A percentile compares a stretch with the other conserved stretches of the same genome.
phyloP scores from a whole-genome alignment of 2,113 vertebrate species.

The Nibea albiflora region DNA sequence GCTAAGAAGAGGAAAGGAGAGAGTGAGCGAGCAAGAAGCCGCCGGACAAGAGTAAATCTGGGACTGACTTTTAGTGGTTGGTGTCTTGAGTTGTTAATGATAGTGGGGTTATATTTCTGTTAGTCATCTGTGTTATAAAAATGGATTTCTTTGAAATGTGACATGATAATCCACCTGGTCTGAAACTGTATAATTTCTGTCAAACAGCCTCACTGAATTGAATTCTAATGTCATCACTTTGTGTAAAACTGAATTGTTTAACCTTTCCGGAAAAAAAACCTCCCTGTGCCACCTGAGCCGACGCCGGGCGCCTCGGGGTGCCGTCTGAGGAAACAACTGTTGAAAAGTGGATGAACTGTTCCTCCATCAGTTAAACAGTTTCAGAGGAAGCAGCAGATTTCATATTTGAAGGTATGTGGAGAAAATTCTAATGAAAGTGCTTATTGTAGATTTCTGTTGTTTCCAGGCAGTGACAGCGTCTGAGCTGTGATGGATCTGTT shows the following conservation, averaged over 20 bases:
- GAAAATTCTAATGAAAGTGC: too few species aligned
- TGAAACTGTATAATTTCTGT: constrained; percentile 15
- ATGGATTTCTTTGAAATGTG: constrained; percentile 16
- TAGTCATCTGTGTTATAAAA: not conserved
- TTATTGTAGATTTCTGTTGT: too few species aligned
- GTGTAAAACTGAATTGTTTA: not conserved
- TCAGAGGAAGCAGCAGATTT: too few species aligned
- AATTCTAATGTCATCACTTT: constrained; percentile 25
- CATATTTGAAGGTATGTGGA: too few species aligned
- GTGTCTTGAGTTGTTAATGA: too few species aligned
- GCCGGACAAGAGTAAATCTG: too few species aligned
- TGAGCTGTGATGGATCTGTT: too few species aligned
- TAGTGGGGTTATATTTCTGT: not conserved
- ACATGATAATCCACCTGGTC: constrained; percentile 18
- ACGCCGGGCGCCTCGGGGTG: not conserved
- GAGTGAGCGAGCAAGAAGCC: too few species aligned
- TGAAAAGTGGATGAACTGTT: constrained; percentile 14
- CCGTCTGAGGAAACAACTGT: not conserved
- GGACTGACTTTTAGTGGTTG: not conserved
- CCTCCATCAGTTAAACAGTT: too few species aligned
- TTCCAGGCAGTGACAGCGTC: too few species aligned
- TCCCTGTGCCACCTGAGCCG: constrained; percentile 20
- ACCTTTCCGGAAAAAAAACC: constrained; percentile 44
- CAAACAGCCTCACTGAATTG: constrained; percentile 19
- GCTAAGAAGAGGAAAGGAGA: too few species aligned